These are phyloP conservation scores for Henicopernis longicauda DNA, from an alignment of 2,113 vertebrate species.

Conservation along the genomic window DNA sequence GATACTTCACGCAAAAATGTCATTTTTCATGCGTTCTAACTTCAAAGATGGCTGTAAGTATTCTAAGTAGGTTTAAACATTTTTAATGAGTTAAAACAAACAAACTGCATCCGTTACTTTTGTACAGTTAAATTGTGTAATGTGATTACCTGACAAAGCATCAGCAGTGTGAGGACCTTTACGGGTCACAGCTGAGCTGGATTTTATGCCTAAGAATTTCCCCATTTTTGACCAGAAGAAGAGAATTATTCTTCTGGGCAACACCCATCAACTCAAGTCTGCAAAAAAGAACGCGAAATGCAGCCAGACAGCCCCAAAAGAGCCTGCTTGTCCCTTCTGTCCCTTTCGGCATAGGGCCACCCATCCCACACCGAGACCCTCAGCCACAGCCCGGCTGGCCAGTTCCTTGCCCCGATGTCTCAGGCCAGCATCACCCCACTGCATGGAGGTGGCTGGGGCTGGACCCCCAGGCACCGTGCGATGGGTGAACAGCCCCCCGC, in stretches of 20 bases:
- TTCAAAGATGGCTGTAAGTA: neutral
- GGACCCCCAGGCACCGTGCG: neutral
- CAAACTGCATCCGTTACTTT: neutral
- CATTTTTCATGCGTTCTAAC: neutral
- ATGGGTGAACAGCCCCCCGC: neutral
- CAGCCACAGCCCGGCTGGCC: neutral
- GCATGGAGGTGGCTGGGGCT: rapidly evolving
- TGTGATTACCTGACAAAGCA: neutral
- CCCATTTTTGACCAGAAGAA: neutral
- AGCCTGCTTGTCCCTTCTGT: neutral
- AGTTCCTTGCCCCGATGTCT: neutral
- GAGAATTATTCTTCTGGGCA: neutral
- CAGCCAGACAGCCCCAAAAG: neutral
- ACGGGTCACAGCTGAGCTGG: neutral
- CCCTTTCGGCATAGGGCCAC: neutral
- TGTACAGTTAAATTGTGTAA: neutral
- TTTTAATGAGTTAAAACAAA: neutral
- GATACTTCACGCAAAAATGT: neutral
- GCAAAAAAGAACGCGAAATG: neutral
- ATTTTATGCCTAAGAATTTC: neutral
- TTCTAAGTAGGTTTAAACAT: neutral
- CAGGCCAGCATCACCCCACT: neutral
- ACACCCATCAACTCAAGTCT: neutral
- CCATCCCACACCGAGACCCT: neutral
- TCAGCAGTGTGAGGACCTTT: neutral